Percentiles rank a stretch among this genome's conserved stretches.
Conservation (phyloP, 2,113 vertebrate genomes). For the Gasterosteus nipponicus region DNA sequence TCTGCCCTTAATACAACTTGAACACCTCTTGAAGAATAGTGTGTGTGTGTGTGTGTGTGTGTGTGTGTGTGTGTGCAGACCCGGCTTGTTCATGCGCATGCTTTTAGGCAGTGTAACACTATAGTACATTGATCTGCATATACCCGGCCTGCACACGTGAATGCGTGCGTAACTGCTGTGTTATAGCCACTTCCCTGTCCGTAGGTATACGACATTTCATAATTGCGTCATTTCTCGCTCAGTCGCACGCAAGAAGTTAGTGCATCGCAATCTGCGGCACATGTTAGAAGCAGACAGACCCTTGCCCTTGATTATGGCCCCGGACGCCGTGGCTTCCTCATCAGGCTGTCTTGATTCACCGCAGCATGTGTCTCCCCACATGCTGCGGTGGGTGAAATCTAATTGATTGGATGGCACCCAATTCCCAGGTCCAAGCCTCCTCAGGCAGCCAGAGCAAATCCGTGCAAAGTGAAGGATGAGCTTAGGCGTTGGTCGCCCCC, state of each 20-base stretch:
- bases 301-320: constrained; percentile 78
- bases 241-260: constrained; percentile 50
- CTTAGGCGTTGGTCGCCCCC: constrained; percentile 56
- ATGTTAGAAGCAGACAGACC: constrained; percentile 71
- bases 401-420: constrained; percentile 81
- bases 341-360: constrained; percentile 76
- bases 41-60: constrained; percentile 8
- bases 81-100: constrained; percentile 3
- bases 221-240: constrained; percentile 76
- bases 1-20: constrained; percentile 58
- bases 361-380: constrained; percentile 75
- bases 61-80: not conserved
- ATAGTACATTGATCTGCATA: constrained; percentile 14
- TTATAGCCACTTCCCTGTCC: constrained; percentile 37
- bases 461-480: constrained; percentile 76
- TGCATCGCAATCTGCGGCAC: constrained; percentile 71
- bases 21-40: constrained; percentile 54
- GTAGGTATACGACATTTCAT: constrained; percentile 74
- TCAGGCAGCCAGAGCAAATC: constrained; percentile 71
- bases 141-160: not conserved
- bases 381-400: constrained; percentile 76
- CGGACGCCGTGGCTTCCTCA: constrained; percentile 73
- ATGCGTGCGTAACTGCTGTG: constrained; percentile 13
- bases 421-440: constrained; percentile 76
- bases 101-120: constrained; percentile 12